phyloP scores from a whole-genome alignment of 2,797 vertebrate genomes.

The Chaetophractus vellerosus region DNA sequence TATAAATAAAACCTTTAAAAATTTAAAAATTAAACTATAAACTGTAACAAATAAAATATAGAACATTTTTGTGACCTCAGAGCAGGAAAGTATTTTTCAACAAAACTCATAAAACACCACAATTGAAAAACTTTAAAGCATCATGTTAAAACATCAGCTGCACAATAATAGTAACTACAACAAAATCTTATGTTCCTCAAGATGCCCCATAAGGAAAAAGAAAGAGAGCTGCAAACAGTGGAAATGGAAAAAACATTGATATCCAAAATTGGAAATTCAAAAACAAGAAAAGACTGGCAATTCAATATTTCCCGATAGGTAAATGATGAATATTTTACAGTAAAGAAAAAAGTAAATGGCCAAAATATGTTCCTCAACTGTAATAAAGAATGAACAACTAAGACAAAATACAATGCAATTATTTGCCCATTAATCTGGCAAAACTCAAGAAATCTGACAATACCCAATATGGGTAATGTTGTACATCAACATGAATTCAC shows the following conservation, averaged over 20 bases:
- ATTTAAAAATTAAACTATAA: background rate
- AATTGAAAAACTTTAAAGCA: background rate
- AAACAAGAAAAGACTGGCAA: background rate
- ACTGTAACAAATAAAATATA: background rate
- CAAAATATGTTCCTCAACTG: background rate
- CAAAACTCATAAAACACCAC: background rate
- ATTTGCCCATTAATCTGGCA: background rate
- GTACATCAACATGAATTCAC: background rate
- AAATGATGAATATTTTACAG: background rate
- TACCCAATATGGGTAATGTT: background rate
- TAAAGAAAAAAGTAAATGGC: background rate
- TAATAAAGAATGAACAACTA: background rate
- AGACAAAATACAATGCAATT: background rate
- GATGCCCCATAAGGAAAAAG: background rate
- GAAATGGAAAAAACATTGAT: background rate
- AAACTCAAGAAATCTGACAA: background rate
- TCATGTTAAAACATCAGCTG: background rate
- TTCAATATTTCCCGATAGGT: background rate
- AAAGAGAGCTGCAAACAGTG: background rate
- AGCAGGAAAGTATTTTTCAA: background rate
- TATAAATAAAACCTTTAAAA: slow-evolving; percentile 25
- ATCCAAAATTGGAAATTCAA: slow-evolving; percentile 2
- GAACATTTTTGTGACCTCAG: background rate
- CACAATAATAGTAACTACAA: background rate
- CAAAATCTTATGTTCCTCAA: background rate